Percentiles rank a stretch among this genome's conserved stretches.
These are phyloP conservation scores for Lamellibrachia columna DNA, from an alignment of 2,888 invertebrate genomes.

Conservation along the genomic window DNA sequence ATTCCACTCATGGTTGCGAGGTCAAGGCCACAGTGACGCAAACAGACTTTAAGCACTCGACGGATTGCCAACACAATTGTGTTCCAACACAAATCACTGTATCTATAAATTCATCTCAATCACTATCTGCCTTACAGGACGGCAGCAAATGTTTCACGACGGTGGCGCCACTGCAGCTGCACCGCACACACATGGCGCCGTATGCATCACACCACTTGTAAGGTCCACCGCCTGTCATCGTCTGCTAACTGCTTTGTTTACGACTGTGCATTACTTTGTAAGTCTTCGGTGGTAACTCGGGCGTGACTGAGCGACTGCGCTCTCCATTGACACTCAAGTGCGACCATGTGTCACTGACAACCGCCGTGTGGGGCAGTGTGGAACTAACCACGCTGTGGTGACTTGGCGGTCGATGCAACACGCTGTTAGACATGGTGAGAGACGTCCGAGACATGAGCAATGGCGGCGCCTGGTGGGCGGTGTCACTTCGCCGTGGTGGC, in stretches of 20 bases:
- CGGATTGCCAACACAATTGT: neutral
- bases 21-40: neutral
- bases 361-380: slow-evolving; percentile 21
- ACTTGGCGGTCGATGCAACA: slow-evolving; percentile 19
- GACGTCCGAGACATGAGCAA: neutral
- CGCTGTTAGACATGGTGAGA: neutral
- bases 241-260: slow-evolving; percentile 40
- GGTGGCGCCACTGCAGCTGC: neutral
- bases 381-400: slow-evolving; percentile 26
- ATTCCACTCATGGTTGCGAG: neutral
- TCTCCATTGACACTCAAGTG: neutral
- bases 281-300: slow-evolving; percentile 62
- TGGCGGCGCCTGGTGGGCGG: slow-evolving; percentile 7
- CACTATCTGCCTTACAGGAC: neutral
- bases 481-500: neutral
- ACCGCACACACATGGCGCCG: neutral
- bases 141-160: neutral
- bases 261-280: slow-evolving; percentile 46
- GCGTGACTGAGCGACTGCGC: slow-evolving; percentile 42
- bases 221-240: neutral
- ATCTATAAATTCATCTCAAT: neutral
- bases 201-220: neutral
- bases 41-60: neutral
- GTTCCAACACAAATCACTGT: neutral
- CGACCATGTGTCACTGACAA: slow-evolving; percentile 18